These are phyloP conservation scores for Synergus gifuensis DNA, from an alignment of 2,888 invertebrate genomes.

Conservation along the genomic window DNA sequence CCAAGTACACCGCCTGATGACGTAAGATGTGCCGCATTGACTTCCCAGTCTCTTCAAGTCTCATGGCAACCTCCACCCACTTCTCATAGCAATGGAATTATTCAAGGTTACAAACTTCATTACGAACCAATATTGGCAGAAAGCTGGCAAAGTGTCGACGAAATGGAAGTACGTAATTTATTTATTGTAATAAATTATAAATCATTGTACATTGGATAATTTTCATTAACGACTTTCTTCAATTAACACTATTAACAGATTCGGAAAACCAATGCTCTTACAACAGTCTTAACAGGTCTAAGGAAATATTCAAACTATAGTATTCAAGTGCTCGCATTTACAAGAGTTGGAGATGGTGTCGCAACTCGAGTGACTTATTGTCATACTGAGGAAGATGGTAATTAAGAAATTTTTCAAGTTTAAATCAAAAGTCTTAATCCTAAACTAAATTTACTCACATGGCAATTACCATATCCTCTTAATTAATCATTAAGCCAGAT, in stretches of 20 bases:
- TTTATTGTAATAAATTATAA: not conserved
- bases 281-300: conserved; percentile 84
- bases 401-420: conserved; percentile 50
- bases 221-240: not conserved
- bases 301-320: conserved; percentile 90
- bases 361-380: conserved; percentile 84
- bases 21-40: conserved; percentile 86
- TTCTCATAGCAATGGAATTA: conserved; percentile 86
- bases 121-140: conserved; percentile 84
- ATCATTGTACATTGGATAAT: not conserved
- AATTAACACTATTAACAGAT: conserved; percentile 62
- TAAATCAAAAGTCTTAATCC: too few species aligned
- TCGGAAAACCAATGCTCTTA: conserved; percentile 84
- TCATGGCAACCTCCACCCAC: conserved; percentile 89
- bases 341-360: conserved; percentile 88
- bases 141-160: conserved; percentile 76
- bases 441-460: too few species aligned
- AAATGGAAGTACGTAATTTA: conserved; percentile 71
- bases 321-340: conserved; percentile 88
- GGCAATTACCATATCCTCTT: not conserved
- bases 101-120: conserved; percentile 87
- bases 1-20: conserved; percentile 89
- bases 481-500: not conserved
- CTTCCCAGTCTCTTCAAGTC: conserved; percentile 87
- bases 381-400: conserved; percentile 89